phyloP scores from a whole-genome alignment of 53 echinoderm and acorn worm genomes.

The Stichopus horrens region DNA sequence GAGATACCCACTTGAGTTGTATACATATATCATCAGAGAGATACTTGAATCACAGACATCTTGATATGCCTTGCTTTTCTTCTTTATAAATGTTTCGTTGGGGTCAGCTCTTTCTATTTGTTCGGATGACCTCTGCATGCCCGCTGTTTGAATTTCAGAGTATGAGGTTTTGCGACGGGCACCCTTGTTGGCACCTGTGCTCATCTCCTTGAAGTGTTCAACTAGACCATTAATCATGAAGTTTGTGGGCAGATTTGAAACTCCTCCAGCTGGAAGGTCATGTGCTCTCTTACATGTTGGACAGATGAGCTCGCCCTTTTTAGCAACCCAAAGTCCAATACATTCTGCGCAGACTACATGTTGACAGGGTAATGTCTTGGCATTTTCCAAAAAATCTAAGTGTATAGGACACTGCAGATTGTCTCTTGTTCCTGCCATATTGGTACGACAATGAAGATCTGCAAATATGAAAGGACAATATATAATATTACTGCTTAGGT shows the following conservation, averaged over 20 bases:
- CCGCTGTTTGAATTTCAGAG: background rate
- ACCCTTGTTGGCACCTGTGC: background rate
- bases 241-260: slow-evolving; percentile 27
- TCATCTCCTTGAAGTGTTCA: slow-evolving; percentile 19
- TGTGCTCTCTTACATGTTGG: slow-evolving; percentile 18
- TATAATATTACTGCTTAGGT: no score
- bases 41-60: background rate
- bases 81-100: slow-evolving; percentile 1
- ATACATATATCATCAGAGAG: background rate
- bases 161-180: background rate
- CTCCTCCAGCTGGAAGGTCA: slow-evolving; percentile 37
- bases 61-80: background rate
- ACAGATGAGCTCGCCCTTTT: slow-evolving; percentile 38
- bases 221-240: slow-evolving; percentile 35
- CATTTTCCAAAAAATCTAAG: slow-evolving; percentile 24
- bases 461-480: no score
- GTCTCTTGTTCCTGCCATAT: slow-evolving; percentile 32
- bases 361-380: slow-evolving; percentile 38
- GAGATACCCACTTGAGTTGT: background rate
- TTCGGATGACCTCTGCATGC: background rate
- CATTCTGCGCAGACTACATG: slow-evolving; percentile 46
- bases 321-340: slow-evolving; percentile 29
- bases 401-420: slow-evolving; percentile 39
- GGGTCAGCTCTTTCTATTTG: background rate
- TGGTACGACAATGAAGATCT: background rate